These are phyloP conservation scores for Cnemophilus loriae DNA, from an alignment of 2,113 vertebrate species.

Conservation along the genomic window DNA sequence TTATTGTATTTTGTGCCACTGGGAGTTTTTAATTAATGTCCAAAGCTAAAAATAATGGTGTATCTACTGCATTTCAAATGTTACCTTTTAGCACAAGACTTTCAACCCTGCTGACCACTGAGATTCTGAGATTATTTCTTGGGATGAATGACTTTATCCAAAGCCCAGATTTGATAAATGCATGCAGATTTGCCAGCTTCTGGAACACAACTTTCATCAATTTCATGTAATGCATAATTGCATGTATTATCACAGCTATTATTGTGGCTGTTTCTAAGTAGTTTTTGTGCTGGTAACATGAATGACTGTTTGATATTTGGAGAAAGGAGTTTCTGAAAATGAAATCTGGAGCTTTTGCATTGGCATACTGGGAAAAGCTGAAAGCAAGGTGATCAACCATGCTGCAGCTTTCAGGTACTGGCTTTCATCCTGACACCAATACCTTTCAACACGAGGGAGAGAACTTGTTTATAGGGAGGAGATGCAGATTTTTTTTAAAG, in stretches of 20 bases:
- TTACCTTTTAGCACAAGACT: background rate
- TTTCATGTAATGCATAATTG: background rate
- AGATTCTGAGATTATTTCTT: background rate
- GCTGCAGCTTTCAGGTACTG: background rate
- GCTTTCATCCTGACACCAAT: background rate
- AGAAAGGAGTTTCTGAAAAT: background rate
- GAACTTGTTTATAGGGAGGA: background rate
- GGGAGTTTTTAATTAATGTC: background rate
- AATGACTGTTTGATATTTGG: background rate
- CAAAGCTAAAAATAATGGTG: background rate
- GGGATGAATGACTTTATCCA: background rate
- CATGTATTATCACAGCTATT: background rate
- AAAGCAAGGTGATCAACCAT: background rate
- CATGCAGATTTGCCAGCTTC: background rate
- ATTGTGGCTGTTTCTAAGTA: background rate
- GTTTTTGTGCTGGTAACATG: background rate
- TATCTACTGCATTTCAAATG: background rate
- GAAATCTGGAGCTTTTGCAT: background rate
- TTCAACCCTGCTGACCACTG: background rate
- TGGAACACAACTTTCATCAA: background rate
- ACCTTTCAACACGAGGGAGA: background rate
- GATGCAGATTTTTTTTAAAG: background rate
- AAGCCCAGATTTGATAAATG: background rate
- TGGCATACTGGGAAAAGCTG: background rate
- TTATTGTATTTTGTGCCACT: background rate